phyloP scores from a whole-genome alignment of 1,140 invertebrate species.

The Drosophila bifasciata region DNA sequence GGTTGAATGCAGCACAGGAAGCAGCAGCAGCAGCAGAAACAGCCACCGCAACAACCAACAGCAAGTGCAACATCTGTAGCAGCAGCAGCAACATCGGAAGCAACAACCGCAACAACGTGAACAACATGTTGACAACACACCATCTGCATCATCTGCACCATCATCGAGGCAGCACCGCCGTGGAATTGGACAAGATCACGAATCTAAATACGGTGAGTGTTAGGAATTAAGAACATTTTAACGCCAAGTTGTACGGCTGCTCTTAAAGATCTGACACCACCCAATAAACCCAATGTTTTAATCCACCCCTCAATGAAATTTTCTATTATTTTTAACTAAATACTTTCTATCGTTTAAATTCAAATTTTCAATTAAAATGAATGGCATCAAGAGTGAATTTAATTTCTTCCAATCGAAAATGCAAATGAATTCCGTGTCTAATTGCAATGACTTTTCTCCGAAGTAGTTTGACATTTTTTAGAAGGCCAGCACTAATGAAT shows the following conservation, averaged over 20 bases:
- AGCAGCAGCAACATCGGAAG: constrained; percentile 3
- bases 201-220: constrained; percentile 77
- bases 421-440: background rate
- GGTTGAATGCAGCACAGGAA: constrained; percentile 43
- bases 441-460: constrained; percentile 23
- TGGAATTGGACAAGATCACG: constrained; percentile 79
- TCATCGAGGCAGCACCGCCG: constrained; percentile 77
- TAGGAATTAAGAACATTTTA: background rate
- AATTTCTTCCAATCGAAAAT: background rate
- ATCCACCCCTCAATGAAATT: no score
- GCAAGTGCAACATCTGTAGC: constrained; percentile 1
- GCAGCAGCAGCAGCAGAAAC: constrained; percentile 7
- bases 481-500: constrained; percentile 28
- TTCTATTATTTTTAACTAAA: no score
- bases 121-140: constrained; percentile 82
- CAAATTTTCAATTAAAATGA: no score
- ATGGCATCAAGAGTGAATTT: no score
- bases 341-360: no score
- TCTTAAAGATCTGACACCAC: no score
- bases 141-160: constrained; percentile 81
- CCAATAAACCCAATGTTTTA: no score
- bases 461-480: constrained; percentile 17
- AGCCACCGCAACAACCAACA: constrained; percentile 16
- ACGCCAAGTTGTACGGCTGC: background rate
- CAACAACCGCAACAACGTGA: constrained; percentile 17